phyloP scores from a whole-genome alignment of 37 sponge, comb jelly and placozoan species.

The Chondrilla cf. caribensis region DNA sequence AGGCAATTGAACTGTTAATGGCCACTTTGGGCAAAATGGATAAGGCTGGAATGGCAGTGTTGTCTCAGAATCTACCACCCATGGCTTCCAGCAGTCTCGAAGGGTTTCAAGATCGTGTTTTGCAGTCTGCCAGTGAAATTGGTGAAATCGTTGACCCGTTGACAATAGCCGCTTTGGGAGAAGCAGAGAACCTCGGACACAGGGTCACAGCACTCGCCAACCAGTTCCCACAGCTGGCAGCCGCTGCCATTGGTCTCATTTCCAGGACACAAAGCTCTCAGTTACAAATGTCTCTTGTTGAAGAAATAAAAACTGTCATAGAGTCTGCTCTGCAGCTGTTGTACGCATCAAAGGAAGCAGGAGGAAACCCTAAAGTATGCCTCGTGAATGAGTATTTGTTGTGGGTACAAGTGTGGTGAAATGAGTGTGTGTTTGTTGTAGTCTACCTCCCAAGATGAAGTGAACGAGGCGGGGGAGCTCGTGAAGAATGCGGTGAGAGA shows the following conservation, averaged over 20 bases:
- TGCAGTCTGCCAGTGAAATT: conserved; percentile 59
- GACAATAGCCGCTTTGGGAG: conserved; percentile 80
- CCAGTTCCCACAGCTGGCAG: conserved; percentile 70
- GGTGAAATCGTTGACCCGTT: conserved; percentile 75
- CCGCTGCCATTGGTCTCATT: conserved; percentile 88
- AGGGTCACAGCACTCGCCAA: conserved; percentile 75
- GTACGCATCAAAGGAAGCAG: conserved; percentile 81
- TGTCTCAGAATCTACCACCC: conserved; percentile 73
- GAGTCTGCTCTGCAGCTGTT: conserved; percentile 76
- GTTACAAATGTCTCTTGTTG: conserved; percentile 62
- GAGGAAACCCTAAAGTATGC: conserved; percentile 78
- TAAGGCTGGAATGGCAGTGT: conserved; percentile 78
- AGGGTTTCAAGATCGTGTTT: conserved; percentile 87
- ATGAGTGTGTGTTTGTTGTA: background rate
- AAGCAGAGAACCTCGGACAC: conserved; percentile 97
- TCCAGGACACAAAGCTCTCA: conserved; percentile 66
- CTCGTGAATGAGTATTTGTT: background rate
- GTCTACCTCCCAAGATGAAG: conserved; percentile 33
- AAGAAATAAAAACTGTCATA: conserved; percentile 87
- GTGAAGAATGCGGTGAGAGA: conserved; percentile 68
- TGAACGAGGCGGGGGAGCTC: conserved; percentile 63
- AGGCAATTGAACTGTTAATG: conserved; percentile 81
- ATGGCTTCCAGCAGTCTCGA: conserved; percentile 57
- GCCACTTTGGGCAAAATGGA: conserved; percentile 73
- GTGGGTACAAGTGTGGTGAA: no score